Conservation (phyloP, 2,797 vertebrate genomes). For the Mus minutoides region DNA sequence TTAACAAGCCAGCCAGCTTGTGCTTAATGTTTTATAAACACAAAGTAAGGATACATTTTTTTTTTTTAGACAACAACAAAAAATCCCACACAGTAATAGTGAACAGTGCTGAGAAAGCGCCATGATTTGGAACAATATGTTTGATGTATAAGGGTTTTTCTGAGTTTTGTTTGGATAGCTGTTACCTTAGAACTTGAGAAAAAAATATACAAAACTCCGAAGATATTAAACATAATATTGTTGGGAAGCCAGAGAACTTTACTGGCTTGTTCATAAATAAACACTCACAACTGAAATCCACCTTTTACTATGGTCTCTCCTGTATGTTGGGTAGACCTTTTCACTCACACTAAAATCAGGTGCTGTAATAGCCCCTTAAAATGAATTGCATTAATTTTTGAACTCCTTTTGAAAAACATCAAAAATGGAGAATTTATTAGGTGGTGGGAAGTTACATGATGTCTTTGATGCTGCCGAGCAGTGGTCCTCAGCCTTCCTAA, state of each 20-base stretch:
- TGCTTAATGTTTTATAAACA: conserved; percentile 72
- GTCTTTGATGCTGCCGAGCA: not conserved
- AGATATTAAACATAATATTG: conserved; percentile 18
- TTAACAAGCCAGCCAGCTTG: conserved; percentile 45
- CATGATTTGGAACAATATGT: conserved; percentile 47
- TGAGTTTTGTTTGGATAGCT: conserved; percentile 8
- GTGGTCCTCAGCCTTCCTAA: not conserved
- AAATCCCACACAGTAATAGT: not conserved
- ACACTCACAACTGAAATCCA: conserved; percentile 36
- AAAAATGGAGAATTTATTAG: not conserved
- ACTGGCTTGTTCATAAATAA: conserved; percentile 32
- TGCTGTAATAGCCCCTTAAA: not conserved
- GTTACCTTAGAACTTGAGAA: conserved; percentile 55
- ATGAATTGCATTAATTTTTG: not conserved
- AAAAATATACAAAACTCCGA: conserved; percentile 14
- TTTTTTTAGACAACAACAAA: conserved; percentile 57
- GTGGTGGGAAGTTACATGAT: not conserved
- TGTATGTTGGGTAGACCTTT: conserved; percentile 6
- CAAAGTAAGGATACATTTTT: conserved; percentile 65
- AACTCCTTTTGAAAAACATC: not conserved
- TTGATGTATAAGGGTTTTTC: conserved; percentile 62
- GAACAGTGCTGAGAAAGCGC: conserved; percentile 59
- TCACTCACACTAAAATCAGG: conserved; percentile 49
- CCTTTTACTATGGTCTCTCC: not conserved
- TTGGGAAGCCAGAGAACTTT: conserved; percentile 41